Evolutionary conservation across 2,113 vertebrate genomes (phyloP), one percentile per base, ranked within the genome.

Genomic region (Myiozetetes cayanensis): DNA sequence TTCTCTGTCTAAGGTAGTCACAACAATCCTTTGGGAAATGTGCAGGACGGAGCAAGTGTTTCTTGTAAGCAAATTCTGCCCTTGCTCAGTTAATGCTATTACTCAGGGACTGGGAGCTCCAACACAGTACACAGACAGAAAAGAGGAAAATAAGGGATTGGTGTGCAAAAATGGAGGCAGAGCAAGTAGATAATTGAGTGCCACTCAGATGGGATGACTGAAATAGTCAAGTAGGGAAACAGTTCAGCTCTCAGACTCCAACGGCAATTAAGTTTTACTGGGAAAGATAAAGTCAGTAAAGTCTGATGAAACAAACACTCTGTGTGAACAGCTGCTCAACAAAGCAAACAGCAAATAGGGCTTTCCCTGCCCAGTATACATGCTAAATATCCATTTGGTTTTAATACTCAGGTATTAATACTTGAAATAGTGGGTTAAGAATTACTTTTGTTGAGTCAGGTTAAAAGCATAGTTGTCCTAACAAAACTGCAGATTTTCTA

Each of bases 141-240:
- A 56, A 33, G 8, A 55, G 31, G 39, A 56, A 95, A 82, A 44
- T 20, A 66, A 53, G 6, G 20, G 41, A 66, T 0, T 14, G 8
- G 16, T 27, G 24, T 71, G 87, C 33, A 41, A 28, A 91, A 87
- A 44, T 1, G 20, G 28, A 44, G 23, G 30, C 74, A 91, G 27
- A 87, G 27, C 21, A 53, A 52, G 20, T 28, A 0, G 0, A 0
- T 75, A 46, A 68, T 62, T 77, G 47, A 61, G 55, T 75, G 80
- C 56, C 77, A 8, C 21, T 62, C 50, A 85, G 30, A 27, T 27
- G 24, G 37, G 41, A 76, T 33, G 44, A 75, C 25, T 76, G 56
- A 75, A 94, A 79, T 4, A 91, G 61, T 23, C 8, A 74, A 68
- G 53, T 1, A 79, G 39, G 62, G 23, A 2, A 5, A 55, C 66